Conservation (phyloP, 2,797 vertebrate species). For the Hyperoplus immaculatus region DNA sequence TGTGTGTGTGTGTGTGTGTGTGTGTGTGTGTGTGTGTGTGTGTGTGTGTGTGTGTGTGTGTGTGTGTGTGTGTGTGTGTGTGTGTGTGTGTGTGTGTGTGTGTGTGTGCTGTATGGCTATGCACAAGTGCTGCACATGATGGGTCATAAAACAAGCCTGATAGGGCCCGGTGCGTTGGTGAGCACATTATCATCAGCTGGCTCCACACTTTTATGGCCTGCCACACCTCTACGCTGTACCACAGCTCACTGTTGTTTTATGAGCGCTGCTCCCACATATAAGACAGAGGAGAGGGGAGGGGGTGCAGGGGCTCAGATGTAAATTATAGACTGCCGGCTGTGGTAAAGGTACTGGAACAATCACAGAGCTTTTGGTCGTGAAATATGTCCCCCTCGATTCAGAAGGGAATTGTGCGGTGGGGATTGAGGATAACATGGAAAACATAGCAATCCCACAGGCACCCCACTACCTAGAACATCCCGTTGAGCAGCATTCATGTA, state of each 20-base stretch:
- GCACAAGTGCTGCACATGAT: constrained; percentile 26
- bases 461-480: constrained; percentile 38
- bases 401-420: constrained; percentile 45
- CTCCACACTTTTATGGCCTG: constrained; percentile 74
- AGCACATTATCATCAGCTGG: constrained; percentile 79
- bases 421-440: constrained; percentile 32
- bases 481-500: neutral
- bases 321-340: constrained; percentile 64
- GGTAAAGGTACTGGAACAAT: constrained; percentile 61
- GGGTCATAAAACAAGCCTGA: constrained; percentile 71
- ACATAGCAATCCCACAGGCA: constrained; percentile 24
- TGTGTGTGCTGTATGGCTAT: neutral
- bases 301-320: constrained; percentile 36
- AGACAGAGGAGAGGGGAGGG: constrained; percentile 25
- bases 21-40: neutral
- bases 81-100: neutral
- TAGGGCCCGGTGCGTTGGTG: constrained; percentile 50
- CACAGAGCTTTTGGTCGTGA: constrained; percentile 54
- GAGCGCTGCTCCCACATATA: constrained; percentile 56
- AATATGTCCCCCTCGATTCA: constrained; percentile 41
- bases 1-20: constrained; percentile 22
- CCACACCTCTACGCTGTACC: constrained; percentile 61
- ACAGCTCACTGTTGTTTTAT: constrained; percentile 75
- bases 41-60: neutral
- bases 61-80: constrained; percentile 8